phyloP scores from a whole-genome alignment of 2,888 invertebrate species.

The Drosophila mimica region DNA sequence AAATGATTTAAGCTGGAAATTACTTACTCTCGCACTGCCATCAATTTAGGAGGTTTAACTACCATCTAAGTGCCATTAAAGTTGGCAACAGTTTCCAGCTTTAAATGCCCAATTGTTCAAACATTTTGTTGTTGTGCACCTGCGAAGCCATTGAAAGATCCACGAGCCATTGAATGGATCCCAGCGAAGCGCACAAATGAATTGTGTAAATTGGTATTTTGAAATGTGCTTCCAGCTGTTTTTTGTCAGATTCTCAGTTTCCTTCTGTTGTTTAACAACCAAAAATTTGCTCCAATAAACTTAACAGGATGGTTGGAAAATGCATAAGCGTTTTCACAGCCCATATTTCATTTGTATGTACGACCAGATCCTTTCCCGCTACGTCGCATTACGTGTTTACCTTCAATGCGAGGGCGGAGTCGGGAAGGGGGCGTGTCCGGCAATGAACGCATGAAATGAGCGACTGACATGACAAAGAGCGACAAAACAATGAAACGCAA shows the following conservation, averaged over 20 bases:
- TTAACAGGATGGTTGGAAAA: slow-evolving; percentile 29
- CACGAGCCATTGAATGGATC: neutral
- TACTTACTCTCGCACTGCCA: neutral
- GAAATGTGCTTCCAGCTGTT: slow-evolving; percentile 24
- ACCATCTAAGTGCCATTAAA: slow-evolving; percentile 1
- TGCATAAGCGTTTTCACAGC: slow-evolving; percentile 22
- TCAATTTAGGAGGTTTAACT: neutral
- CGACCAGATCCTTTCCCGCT: slow-evolving; percentile 54
- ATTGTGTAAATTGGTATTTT: slow-evolving; percentile 31
- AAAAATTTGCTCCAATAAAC: slow-evolving; percentile 57
- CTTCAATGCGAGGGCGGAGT: slow-evolving; percentile 4
- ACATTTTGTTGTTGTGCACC: neutral
- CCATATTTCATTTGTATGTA: slow-evolving; percentile 65
- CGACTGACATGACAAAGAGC: slow-evolving; percentile 32
- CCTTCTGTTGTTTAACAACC: slow-evolving; percentile 1
- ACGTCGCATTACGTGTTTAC: slow-evolving; percentile 48
- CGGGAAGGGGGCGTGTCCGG: neutral
- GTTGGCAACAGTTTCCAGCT: neutral
- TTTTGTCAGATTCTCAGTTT: neutral
- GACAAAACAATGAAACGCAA: slow-evolving; percentile 18
- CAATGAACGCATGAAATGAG: slow-evolving; percentile 33
- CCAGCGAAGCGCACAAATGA: slow-evolving; percentile 12
- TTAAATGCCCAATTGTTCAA: slow-evolving; percentile 1
- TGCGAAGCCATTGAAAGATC: slow-evolving; percentile 5
- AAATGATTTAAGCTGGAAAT: neutral